A percentile compares a stretch with the other conserved stretches of the same genome.
Evolutionary conservation across 1,140 invertebrate genomes (phyloP).

Genomic region (Drosophila erecta): DNA sequence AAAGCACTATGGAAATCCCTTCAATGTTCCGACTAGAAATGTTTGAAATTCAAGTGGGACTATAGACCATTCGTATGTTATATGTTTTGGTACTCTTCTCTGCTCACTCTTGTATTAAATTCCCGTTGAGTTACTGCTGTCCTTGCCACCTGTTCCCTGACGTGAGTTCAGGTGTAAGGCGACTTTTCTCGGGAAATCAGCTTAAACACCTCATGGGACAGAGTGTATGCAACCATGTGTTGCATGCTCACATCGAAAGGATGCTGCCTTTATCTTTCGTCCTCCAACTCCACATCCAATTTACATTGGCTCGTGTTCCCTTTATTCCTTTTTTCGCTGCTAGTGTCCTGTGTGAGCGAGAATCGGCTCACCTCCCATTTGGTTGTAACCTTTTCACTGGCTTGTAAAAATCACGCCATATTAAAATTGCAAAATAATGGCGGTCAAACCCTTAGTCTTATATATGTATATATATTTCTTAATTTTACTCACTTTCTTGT

Average conservation of each 20-base stretch:
- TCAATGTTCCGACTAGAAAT: not conserved
- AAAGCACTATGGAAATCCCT: conserved; percentile 25
- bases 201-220: conserved; percentile 52
- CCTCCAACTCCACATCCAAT: not conserved
- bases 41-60: not conserved
- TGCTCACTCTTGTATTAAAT: not conserved
- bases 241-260: conserved; percentile 46
- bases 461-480: conserved; percentile 25
- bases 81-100: not conserved
- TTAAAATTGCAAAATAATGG: conserved; percentile 76
- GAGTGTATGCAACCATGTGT: conserved; percentile 62
- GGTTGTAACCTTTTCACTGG: conserved; percentile 51
- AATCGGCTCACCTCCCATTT: conserved; percentile 20
- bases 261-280: conserved; percentile 8
- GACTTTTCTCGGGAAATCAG: conserved; percentile 48
- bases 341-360: conserved; percentile 42
- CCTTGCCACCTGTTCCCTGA: not conserved
- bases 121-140: not conserved
- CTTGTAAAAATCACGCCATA: conserved; percentile 73
- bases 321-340: conserved; percentile 28
- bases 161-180: not conserved
- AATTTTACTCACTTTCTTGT: too few relatives aligned
- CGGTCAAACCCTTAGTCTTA: conserved; percentile 62
- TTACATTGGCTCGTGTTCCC: conserved; percentile 14
- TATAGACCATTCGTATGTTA: not conserved